phyloP scores from a whole-genome alignment of 2,797 vertebrate genomes.

The Propithecus perrieri region DNA sequence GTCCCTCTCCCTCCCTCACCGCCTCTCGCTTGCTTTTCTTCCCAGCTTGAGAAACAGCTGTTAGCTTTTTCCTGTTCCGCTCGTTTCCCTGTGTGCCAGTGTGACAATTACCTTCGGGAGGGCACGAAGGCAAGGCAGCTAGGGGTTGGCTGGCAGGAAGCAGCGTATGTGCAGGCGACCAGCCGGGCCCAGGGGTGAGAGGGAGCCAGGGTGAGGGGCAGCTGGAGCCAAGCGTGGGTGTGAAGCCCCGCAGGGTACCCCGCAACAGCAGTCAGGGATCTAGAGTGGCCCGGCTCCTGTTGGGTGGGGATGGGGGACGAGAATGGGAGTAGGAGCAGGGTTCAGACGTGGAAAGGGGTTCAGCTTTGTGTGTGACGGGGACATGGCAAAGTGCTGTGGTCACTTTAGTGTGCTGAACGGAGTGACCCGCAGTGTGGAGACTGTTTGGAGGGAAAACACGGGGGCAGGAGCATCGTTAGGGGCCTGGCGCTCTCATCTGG shows the following conservation, averaged over 20 bases:
- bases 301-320: too few species aligned
- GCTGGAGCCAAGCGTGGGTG: neutral
- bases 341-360: neutral
- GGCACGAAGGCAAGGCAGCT: neutral
- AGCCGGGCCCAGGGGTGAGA: neutral
- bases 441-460: accelerated
- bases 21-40: neutral
- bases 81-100: neutral
- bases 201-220: too few species aligned
- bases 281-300: neutral
- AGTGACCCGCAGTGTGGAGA: neutral
- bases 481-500: accelerated
- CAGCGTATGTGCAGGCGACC: neutral
- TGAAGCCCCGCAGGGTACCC: accelerated
- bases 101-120: neutral
- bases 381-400: neutral
- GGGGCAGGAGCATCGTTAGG: too few species aligned
- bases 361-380: neutral
- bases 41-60: neutral
- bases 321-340: neutral
- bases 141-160: neutral
- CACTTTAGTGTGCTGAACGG: neutral
- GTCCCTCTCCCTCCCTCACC: neutral
- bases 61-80: neutral
- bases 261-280: neutral